phyloP scores from a whole-genome alignment of 2,888 invertebrate species.

The Rhopalosiphum nymphaeae region DNA sequence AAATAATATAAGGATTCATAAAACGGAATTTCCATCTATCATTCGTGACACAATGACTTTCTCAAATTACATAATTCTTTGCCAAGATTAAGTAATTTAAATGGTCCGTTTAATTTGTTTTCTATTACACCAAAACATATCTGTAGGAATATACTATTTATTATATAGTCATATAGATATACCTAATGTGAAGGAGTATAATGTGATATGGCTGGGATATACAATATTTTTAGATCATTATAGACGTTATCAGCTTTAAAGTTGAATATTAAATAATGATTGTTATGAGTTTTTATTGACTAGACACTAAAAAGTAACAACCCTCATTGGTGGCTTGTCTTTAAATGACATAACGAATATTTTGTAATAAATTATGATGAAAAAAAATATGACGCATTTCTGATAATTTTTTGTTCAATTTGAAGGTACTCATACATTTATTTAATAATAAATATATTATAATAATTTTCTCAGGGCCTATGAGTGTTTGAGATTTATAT shows the following conservation, averaged over 20 bases:
- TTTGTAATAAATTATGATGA: neutral
- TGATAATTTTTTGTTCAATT: neutral
- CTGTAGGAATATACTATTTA: neutral
- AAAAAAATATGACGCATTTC: neutral
- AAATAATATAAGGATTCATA: conserved; percentile 8
- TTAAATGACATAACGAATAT: neutral
- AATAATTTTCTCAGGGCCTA: neutral
- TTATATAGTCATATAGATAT: neutral
- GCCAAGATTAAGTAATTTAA: neutral
- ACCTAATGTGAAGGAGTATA: neutral
- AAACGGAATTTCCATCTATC: conserved; percentile 12
- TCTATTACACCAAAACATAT: neutral
- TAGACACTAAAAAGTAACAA: neutral
- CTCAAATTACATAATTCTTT: conserved; percentile 17
- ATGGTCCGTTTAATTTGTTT: neutral
- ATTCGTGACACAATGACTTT: conserved; percentile 18
- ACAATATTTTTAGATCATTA: neutral
- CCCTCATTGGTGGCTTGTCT: neutral
- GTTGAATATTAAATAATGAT: neutral
- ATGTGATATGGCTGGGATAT: neutral
- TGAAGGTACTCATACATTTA: neutral
- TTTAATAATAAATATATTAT: too few species aligned
- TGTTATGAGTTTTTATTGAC: neutral
- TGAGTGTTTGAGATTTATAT: neutral
- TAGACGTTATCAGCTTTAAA: neutral